A percentile compares a stretch with the other conserved stretches of the same genome.
These are phyloP conservation scores for Nesogale talazaci DNA, from an alignment of 2,113 vertebrate species.

Conservation along the genomic window DNA sequence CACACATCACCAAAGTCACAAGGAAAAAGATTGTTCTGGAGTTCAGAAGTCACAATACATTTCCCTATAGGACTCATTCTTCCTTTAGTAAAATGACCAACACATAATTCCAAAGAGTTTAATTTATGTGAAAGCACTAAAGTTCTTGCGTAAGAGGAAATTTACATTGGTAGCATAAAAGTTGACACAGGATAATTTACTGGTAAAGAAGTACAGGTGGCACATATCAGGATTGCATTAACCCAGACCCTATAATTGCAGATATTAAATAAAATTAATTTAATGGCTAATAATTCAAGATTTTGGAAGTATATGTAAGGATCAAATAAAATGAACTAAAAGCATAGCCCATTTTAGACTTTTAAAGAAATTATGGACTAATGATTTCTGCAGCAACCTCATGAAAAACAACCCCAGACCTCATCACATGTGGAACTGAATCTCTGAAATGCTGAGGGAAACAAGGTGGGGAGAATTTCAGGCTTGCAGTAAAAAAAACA, in stretches of 20 bases:
- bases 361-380: constrained; percentile 71
- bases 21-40: background rate
- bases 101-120: constrained; percentile 58
- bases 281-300: constrained; percentile 70
- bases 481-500: background rate
- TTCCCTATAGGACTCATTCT: background rate
- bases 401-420: constrained; percentile 21
- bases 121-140: constrained; percentile 38
- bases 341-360: constrained; percentile 62
- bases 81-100: constrained; percentile 45
- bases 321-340: constrained; percentile 71
- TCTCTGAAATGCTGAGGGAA: constrained; percentile 46
- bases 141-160: constrained; percentile 47
- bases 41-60: background rate
- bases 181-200: constrained; percentile 50
- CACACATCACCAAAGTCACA: background rate
- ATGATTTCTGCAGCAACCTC: constrained; percentile 72
- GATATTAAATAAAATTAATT: constrained; percentile 77
- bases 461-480: background rate
- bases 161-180: constrained; percentile 64
- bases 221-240: constrained; percentile 67
- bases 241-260: constrained; percentile 63
- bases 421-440: constrained; percentile 5
- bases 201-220: constrained; percentile 67
- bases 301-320: constrained; percentile 61